Base-by-base conservation (phyloP, 2,888 invertebrate genomes). In the Hyposoter didymator region DNA sequence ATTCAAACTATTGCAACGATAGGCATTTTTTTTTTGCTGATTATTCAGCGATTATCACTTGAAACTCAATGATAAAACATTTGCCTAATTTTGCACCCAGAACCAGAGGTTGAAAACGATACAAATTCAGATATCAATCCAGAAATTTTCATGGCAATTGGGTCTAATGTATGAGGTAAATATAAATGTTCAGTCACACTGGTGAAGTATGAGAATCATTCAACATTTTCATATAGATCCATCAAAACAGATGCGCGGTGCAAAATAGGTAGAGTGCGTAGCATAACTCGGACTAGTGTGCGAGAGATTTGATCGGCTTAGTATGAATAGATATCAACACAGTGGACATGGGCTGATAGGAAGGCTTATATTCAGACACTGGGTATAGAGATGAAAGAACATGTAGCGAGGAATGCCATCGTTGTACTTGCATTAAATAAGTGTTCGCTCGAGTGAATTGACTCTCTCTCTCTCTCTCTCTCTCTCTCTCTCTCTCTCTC, bases 81-180 rank as follows among this genome's bases (percentile, higher is more conserved):
- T n/a, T n/a, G n/a, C n/a, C n/a, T n/a, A 49, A 19, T 52, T 52
- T 52, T 2, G 35, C 35, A 35, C 7, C 35, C 35, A 28, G 28
- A 28, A 28, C 35, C 35, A 35, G 35, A 35, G 35, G 7, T 35
- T 4, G 4, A 35, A 35, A 35, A 35, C 4, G 35, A 35, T 35
- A 35, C 35, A 35, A 35, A 6, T 35, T 35, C 3, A 35, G 19
- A 69, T 59, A 55, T 70, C 14, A 49, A 49, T 70, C 49, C 55
- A 73, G 32, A 78, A 75, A 69, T 72, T 64, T 74, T 82, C 55
- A 82, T 82, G 74, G 75, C 75, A 85, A 75, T 82, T 70, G 82
- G 67, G 35, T 4, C 6, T 5, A 35, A 35, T 35, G 35, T 35
- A 35, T 35, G 7, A 4, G 7, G 35, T 35, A 35, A 35, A 35